phyloP scores from a whole-genome alignment of 2,113 vertebrate species.

The Calcarius ornatus region DNA sequence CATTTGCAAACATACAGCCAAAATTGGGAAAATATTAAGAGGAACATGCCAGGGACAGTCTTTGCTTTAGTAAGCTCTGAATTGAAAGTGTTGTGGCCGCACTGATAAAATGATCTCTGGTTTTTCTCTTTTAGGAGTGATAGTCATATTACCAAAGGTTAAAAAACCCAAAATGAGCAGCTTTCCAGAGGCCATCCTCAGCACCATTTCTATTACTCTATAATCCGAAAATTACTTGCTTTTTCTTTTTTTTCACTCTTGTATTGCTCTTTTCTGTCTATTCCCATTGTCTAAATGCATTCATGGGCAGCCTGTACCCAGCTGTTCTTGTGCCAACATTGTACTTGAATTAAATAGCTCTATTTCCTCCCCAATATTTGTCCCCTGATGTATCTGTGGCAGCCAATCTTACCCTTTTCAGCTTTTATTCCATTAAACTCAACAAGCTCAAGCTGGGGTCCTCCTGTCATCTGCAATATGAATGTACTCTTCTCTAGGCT shows the following conservation, averaged over 20 bases:
- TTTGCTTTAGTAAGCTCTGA: background rate
- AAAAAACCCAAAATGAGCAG: background rate
- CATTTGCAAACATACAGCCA: background rate
- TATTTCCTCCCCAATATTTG: background rate
- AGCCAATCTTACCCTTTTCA: slow-evolving; percentile 2
- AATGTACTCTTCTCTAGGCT: background rate
- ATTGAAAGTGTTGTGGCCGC: background rate
- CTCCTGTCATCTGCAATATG: background rate
- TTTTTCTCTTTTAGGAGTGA: background rate
- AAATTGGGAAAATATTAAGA: background rate
- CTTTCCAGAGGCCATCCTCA: background rate
- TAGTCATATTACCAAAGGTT: background rate
- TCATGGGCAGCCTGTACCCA: slow-evolving; percentile 50
- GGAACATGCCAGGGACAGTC: background rate
- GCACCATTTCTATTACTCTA: background rate
- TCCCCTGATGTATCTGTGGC: background rate
- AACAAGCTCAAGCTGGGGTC: background rate
- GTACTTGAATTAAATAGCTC: slow-evolving; percentile 40
- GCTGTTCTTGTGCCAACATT: slow-evolving; percentile 46
- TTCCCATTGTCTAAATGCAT: slow-evolving; percentile 50
- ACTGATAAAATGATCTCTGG: background rate
- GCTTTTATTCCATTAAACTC: background rate
- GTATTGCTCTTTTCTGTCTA: background rate
- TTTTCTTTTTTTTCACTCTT: background rate
- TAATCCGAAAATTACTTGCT: slow-evolving; percentile 22